Base-by-base conservation (phyloP, 2,113 vertebrate species). In the Glareola pratincola region DNA sequence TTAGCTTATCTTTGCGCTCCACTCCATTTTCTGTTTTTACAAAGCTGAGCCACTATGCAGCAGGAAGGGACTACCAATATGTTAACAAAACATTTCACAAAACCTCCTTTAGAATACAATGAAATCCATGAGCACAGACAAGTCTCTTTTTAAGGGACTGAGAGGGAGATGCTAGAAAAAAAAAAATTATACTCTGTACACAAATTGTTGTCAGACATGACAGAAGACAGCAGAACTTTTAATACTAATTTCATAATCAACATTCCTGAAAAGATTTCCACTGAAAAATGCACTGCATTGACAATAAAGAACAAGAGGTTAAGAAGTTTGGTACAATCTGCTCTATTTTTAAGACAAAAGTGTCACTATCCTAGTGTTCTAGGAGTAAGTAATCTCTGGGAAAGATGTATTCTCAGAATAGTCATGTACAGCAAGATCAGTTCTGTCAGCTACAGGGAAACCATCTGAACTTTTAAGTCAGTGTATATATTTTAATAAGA, bases 391-490 rank as follows among this genome's bases (percentile, higher is more conserved):
- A 53, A 41, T 75, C 39, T 73, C 71, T 74, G 68, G 48, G 56
- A 94, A 80, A 51, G 47, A 77, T 51, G 9, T 56, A 37, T 92
- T 82, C 84, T 82, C 84, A 75, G 57, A 66, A 73, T 32, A 66
- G 62, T 64, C 60, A 36, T 12, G 12, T 79, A 51, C 41, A 80
- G 74, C 50, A 94, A 74, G 69, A 79, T 93, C 76, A 54, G 45
- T 77, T 92, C 74, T 91, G 57, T 90, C 80, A 85, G 69, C 48
- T 81, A 29, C 80, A 85, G 62, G 74, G 84, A 85, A 95, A 68
- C 54, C 59, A 84, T 78, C 72, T 91, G 76, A 92, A 90, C 85
- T 87, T 86, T 86, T 10, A 90, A 95, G 74, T 78, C 62, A 37
- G 41, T 36, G 50, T 64, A 51, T 76, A 21, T 93, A 53, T 81